These are phyloP conservation scores for Aramus guarauna DNA, from an alignment of 2,113 vertebrate genomes.

Conservation along the genomic window DNA sequence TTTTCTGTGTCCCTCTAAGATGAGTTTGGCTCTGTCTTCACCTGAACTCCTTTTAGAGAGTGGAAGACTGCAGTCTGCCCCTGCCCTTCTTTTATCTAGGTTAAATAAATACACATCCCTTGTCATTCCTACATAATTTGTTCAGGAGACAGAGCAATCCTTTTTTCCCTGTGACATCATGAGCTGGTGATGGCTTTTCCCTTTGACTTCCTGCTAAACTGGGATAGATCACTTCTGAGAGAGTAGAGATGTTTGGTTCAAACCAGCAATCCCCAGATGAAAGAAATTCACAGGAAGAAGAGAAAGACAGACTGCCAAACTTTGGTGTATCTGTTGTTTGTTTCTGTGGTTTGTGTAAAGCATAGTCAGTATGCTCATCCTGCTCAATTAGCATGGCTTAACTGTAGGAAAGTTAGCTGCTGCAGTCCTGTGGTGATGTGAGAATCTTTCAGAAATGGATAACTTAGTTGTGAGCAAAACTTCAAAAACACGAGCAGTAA, in stretches of 20 bases:
- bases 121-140: fast-evolving
- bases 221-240: background rate
- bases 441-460: background rate
- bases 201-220: background rate
- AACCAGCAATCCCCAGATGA: background rate
- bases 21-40: background rate
- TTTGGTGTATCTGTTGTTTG: background rate
- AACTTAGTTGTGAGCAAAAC: background rate
- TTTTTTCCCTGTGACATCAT: background rate
- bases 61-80: background rate
- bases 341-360: background rate
- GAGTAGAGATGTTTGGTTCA: background rate
- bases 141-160: background rate
- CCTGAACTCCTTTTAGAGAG: background rate
- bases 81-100: background rate
- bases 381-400: background rate
- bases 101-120: background rate
- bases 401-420: background rate
- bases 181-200: background rate
- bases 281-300: background rate
- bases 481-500: background rate
- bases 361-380: background rate
- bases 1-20: background rate
- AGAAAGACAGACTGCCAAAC: background rate
- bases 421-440: background rate